Evolutionary conservation across 2,888 invertebrate genomes (phyloP).

Genomic region (Esperia sulphurella): DNA sequence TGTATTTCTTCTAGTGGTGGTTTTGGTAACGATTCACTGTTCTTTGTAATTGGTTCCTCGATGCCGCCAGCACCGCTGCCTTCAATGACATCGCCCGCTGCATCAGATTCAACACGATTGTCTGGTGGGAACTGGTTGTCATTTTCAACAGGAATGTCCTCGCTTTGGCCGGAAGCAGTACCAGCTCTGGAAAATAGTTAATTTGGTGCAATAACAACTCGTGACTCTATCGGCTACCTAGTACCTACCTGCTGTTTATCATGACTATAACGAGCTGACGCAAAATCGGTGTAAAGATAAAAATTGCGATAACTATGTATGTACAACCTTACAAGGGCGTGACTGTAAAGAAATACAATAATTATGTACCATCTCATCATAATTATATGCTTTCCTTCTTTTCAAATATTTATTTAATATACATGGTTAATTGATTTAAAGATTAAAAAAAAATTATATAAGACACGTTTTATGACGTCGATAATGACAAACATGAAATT

Average conservation of each 20-base stretch:
- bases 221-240: constrained; percentile 48
- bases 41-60: constrained; percentile 39
- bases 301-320: constrained; percentile 48
- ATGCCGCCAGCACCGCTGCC: constrained; percentile 49
- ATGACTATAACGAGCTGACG: constrained; percentile 46
- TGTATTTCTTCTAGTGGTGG: constrained; percentile 47
- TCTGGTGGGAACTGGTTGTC: constrained; percentile 68
- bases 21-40: constrained; percentile 22
- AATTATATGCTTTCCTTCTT: neutral
- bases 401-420: too few species aligned
- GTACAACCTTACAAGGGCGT: constrained; percentile 42
- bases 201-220: constrained; percentile 25
- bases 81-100: constrained; percentile 37
- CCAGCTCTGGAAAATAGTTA: constrained; percentile 34
- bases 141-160: constrained; percentile 57
- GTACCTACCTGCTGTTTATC: constrained; percentile 46
- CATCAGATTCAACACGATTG: constrained; percentile 29
- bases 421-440: too few species aligned
- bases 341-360: constrained; percentile 29
- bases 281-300: constrained; percentile 63
- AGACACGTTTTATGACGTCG: too few species aligned
- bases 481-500: too few species aligned
- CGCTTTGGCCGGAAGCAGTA: constrained; percentile 42
- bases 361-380: constrained; percentile 3
- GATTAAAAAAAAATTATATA: too few species aligned